These are phyloP conservation scores for Pomatostomus ruficeps DNA, from an alignment of 2,113 vertebrate species.

Conservation along the genomic window DNA sequence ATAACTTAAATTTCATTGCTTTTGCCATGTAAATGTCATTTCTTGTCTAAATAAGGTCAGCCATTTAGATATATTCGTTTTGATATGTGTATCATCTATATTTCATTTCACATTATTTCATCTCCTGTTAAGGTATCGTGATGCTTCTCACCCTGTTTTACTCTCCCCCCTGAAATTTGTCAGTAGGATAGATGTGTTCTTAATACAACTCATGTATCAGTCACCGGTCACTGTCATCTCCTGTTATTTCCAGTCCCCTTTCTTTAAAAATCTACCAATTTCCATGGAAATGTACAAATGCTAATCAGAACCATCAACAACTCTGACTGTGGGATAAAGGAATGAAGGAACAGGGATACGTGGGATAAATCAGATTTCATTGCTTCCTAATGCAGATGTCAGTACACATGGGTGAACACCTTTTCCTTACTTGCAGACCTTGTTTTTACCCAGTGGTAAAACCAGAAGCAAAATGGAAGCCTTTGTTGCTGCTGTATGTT, in stretches of 20 bases:
- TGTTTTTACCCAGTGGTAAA: not conserved
- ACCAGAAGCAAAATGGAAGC: not conserved
- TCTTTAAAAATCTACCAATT: not conserved
- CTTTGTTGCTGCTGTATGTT: not conserved
- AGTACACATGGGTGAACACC: not conserved
- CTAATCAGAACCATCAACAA: not conserved
- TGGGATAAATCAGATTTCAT: not conserved
- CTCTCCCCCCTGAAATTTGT: not conserved
- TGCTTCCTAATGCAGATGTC: not conserved
- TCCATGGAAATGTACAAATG: not conserved
- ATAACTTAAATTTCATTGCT: not conserved
- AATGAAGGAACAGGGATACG: not conserved
- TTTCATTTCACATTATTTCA: not conserved
- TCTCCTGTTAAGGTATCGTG: not conserved
- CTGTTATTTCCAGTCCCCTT: not conserved
- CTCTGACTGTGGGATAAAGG: not conserved
- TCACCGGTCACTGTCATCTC: not conserved
- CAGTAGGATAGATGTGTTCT: not conserved
- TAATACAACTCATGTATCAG: not conserved
- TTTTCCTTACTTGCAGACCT: not conserved
- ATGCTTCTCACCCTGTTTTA: not conserved
- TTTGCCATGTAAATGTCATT: conserved; percentile 19
- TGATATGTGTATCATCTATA: not conserved
- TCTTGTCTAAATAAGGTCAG: conserved; percentile 13
- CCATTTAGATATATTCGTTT: not conserved